These are phyloP conservation scores for Drosophila parvula DNA, from an alignment of 1,140 invertebrate genomes.

Conservation along the genomic window DNA sequence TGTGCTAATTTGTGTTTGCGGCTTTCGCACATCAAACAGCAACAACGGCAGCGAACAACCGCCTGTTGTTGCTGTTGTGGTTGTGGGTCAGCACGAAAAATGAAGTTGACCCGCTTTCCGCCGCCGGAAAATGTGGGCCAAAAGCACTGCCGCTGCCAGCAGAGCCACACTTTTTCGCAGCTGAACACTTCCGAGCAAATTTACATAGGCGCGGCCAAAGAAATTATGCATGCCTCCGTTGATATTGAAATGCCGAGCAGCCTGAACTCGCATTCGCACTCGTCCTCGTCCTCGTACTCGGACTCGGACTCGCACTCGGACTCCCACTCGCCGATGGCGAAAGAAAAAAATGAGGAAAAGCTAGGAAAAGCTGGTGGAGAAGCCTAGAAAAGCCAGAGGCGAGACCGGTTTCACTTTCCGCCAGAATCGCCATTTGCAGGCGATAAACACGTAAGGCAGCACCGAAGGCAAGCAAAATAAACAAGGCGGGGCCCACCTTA, in stretches of 20 bases:
- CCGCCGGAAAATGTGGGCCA: conserved; percentile 56
- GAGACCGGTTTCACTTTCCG: conserved; percentile 61
- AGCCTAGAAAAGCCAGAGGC: conserved; percentile 45
- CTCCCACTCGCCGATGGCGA: conserved; percentile 41
- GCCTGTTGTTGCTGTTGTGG: conserved; percentile 54
- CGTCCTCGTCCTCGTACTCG: neutral
- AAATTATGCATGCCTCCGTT: conserved; percentile 79
- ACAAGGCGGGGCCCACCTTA: conserved; percentile 30
- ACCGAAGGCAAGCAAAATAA: conserved; percentile 62
- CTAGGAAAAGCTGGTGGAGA: conserved; percentile 19
- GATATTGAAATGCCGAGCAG: conserved; percentile 75
- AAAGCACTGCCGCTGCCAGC: conserved; percentile 21
- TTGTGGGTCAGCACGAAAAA: conserved; percentile 75
- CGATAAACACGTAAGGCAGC: conserved; percentile 78
- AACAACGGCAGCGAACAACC: conserved; percentile 37
- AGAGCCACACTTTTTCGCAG: conserved; percentile 22
- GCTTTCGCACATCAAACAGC: conserved; percentile 70
- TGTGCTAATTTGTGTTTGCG: conserved; percentile 80
- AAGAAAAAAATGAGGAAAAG: conserved; percentile 6
- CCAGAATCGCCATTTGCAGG: conserved; percentile 60
- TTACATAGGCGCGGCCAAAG: conserved; percentile 70
- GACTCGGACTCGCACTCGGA: conserved; percentile 38
- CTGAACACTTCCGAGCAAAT: conserved; percentile 64
- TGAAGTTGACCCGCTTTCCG: conserved; percentile 77
- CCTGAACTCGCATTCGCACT: conserved; percentile 43